These are phyloP conservation scores for Chaenogobius annularis DNA, from an alignment of 2,113 vertebrate species.

Conservation along the genomic window DNA sequence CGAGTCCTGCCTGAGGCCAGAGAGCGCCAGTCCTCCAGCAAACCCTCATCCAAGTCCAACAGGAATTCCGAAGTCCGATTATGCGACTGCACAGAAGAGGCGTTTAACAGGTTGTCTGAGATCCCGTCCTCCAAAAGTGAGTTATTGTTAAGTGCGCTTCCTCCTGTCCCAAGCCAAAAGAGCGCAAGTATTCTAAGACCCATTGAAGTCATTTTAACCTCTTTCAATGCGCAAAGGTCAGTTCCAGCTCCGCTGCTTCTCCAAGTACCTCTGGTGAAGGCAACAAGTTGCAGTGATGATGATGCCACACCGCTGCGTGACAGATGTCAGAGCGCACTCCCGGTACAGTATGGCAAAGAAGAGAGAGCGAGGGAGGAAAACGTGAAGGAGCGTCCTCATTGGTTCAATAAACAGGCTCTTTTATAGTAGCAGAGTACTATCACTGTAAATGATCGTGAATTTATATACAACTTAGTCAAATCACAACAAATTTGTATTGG, in stretches of 20 bases:
- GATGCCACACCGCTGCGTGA: neutral
- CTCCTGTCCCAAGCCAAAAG: conserved; percentile 23
- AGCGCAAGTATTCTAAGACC: conserved; percentile 17
- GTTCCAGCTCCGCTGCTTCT: neutral
- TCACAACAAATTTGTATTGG: no score
- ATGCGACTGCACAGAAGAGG: conserved; percentile 32
- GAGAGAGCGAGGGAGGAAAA: neutral
- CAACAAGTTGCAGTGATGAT: conserved; percentile 41
- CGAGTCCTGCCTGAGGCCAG: conserved; percentile 78
- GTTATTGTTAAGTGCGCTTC: conserved; percentile 35
- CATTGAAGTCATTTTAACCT: conserved; percentile 20
- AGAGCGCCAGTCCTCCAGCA: conserved; percentile 86
- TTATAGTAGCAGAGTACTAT: neutral
- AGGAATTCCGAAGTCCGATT: conserved; percentile 75
- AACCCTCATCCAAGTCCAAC: conserved; percentile 85
- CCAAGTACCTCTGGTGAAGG: neutral
- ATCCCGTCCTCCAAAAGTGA: conserved; percentile 20
- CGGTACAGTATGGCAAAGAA: neutral
- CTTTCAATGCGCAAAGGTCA: neutral
- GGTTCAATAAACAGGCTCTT: neutral
- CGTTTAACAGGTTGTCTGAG: conserved; percentile 2
- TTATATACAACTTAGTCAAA: no score
- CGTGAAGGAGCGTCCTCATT: neutral
- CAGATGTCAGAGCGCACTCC: neutral
- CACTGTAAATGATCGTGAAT: no score